Evolutionary conservation across 2,797 vertebrate genomes (phyloP).

Genomic region (Melopsittacus undulatus): DNA sequence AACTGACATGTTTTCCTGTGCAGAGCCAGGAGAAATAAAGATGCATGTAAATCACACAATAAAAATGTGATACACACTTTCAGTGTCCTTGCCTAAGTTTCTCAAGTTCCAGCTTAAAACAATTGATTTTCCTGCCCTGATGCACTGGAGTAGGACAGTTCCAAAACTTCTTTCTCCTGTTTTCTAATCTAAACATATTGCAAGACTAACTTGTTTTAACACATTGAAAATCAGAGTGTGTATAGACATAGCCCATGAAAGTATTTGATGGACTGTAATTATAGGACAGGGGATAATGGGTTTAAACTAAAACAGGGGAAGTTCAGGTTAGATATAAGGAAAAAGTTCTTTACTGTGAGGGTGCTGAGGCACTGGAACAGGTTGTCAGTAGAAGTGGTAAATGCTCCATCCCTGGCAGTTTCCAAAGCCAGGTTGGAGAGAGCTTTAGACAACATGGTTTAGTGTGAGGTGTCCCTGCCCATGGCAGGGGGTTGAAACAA

Average conservation of each 20-base stretch:
- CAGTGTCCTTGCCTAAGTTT: background rate
- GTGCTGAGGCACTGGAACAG: background rate
- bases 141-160: background rate
- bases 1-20: accelerated
- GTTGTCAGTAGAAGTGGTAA: background rate
- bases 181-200: background rate
- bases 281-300: background rate
- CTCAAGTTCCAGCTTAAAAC: background rate
- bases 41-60: background rate
- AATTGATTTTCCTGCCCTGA: background rate
- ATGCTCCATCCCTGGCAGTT: background rate
- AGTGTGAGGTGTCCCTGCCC: background rate
- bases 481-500: background rate
- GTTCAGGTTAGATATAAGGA: background rate
- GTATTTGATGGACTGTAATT: background rate
- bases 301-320: background rate
- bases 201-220: background rate
- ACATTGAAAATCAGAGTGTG: background rate
- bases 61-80: background rate
- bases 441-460: background rate
- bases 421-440: background rate
- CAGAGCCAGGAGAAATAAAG: background rate
- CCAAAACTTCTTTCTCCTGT: background rate
- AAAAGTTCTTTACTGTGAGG: background rate
- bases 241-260: background rate